phyloP scores from a whole-genome alignment of 2,888 invertebrate species.

The Mayetiola destructor region DNA sequence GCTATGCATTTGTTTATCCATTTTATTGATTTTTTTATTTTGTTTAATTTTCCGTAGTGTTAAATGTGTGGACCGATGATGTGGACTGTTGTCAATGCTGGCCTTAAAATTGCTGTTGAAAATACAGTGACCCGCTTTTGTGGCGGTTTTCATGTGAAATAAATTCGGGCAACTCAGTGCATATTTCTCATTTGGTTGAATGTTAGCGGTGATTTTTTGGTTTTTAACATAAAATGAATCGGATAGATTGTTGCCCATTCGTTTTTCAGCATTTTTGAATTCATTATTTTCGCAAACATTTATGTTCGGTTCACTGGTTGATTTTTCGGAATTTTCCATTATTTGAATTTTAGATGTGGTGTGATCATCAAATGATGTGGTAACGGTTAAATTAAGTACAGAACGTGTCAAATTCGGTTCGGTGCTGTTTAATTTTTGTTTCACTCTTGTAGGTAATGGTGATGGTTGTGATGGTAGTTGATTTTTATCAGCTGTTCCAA shows the following conservation, averaged over 20 bases:
- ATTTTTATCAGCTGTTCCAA: slow-evolving; percentile 23
- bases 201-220: slow-evolving; percentile 17
- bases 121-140: neutral
- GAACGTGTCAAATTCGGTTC: slow-evolving; percentile 1
- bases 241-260: slow-evolving; percentile 30
- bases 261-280: neutral
- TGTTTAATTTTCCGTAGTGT: slow-evolving; percentile 19
- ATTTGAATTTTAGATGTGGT: neutral
- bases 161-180: neutral
- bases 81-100: slow-evolving; percentile 17
- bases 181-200: neutral
- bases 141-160: neutral
- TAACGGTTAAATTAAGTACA: neutral
- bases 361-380: neutral
- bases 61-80: slow-evolving; percentile 19
- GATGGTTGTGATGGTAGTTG: neutral
- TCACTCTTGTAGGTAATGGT: too few species aligned
- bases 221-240: slow-evolving; percentile 34
- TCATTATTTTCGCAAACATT: neutral
- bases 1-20: neutral
- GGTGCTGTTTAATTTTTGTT: neutral
- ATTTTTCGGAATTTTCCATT: neutral
- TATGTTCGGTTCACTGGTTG: slow-evolving; percentile 17
- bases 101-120: slow-evolving; percentile 1
- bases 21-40: slow-evolving; percentile 16